Conservation (phyloP, 2,888 invertebrate genomes). For the Synanthedon myopaeformis region DNA sequence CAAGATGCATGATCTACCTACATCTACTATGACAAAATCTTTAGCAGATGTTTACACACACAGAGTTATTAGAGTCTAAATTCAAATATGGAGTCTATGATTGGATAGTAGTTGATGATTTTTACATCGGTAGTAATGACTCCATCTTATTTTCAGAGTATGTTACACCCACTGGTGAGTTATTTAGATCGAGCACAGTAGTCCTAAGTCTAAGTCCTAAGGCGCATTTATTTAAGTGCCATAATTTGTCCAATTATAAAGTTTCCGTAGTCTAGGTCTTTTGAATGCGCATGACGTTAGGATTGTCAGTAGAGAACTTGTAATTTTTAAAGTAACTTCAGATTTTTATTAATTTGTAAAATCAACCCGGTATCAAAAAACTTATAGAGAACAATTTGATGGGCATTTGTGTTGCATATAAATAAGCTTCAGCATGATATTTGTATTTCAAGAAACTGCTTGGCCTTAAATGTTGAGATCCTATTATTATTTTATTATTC, state of each 20-base stretch:
- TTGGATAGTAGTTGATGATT: constrained; percentile 44
- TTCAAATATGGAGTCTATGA: constrained; percentile 57
- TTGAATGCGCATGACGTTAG: constrained; percentile 9
- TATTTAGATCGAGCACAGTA: constrained; percentile 50
- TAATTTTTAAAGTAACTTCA: too few species aligned
- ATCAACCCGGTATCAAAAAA: too few species aligned
- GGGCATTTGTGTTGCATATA: too few species aligned
- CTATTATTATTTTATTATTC: too few species aligned
- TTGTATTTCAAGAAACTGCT: too few species aligned
- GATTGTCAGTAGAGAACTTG: background rate
- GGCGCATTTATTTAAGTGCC: background rate
- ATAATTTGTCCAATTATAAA: background rate
- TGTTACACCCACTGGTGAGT: constrained; percentile 70
- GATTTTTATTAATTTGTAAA: too few species aligned
- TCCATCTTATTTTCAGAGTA: constrained; percentile 70
- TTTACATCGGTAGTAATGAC: constrained; percentile 56
- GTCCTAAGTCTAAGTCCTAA: constrained; percentile 17
- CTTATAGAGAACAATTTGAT: too few species aligned
- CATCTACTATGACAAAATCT: background rate
- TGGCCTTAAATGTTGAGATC: too few species aligned
- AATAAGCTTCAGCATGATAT: too few species aligned
- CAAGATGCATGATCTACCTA: background rate
- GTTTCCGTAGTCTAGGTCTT: constrained; percentile 1
- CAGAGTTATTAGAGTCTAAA: constrained; percentile 26
- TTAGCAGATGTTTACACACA: background rate